Evolutionary conservation across 1,140 invertebrate species (phyloP), one percentile per base, ranked within the genome.

Genomic region (Eufriesea mexicana): DNA sequence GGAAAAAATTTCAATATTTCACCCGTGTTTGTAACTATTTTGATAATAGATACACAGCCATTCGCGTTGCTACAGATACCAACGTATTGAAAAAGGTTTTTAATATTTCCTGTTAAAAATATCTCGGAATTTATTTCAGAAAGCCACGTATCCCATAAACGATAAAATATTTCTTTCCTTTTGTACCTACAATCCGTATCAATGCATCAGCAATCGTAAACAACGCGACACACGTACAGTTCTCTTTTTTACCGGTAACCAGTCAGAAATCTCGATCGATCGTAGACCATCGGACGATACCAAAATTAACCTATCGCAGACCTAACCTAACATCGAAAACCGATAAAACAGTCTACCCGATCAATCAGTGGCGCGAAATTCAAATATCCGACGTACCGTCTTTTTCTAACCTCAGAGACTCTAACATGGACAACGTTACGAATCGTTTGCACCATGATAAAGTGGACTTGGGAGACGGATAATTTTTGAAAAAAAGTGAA

Each of bases 241-340:
- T 64, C 45, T 55, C 70, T 12, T 25, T 55, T 64, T 73, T 73
- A 73, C 59, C 78, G 68, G 16, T 73, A 73, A 62, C 57, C 67
- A 72, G 16, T 59, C 51, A 42, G 10, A 10, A 5, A 28, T 16
- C 66, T 59, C n/a, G 0, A 61, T 70, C 77, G 59, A 73, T 80
- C n/a, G 2, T 12, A 5, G 5, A 64, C n/a, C 59, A 47, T 47
- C 78, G 7, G 18, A 18, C 25, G 70, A 73, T 64, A 80, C 1
- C 14, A 28, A 47, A 35, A 62, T 23, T 5, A 6, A 20, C n/a
- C 0, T 2, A 8, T 2, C 12, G 25, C 5, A 42, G n/a, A 62
- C 20, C 16, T 14, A 20, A 14, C 5, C 4, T 5, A 10, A 16
- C 6, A 4, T 57, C 35, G 23, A 25, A 66, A 54, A 55, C 67